Evolutionary conservation across 2,797 vertebrate genomes (phyloP).

Genomic region (Malacoraja senta): DNA sequence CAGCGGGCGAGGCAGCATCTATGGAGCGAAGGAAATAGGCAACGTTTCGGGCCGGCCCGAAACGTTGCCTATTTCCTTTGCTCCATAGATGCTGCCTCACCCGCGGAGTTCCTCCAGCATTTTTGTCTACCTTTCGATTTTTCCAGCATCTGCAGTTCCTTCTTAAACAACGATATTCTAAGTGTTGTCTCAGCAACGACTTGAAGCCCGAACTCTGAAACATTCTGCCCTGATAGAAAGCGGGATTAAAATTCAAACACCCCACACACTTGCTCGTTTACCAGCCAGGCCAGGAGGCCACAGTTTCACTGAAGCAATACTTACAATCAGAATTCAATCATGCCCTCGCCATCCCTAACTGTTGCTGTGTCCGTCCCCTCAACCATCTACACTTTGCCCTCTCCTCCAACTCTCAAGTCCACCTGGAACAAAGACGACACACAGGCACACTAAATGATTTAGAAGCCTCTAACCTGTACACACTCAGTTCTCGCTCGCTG

Average conservation of each 20-base stretch:
- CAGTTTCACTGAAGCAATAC: not conserved
- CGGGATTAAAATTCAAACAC: not conserved
- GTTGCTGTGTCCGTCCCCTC: not conserved
- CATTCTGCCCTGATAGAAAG: not conserved
- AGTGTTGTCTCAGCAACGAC: no score
- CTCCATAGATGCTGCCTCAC: no score
- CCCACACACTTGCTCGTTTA: not conserved
- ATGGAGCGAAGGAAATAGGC: no score
- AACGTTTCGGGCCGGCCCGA: no score
- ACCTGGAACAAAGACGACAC: not conserved
- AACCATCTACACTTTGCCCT: not conserved
- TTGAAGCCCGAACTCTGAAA: no score
- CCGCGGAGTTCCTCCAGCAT: no score
- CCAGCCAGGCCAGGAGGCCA: not conserved
- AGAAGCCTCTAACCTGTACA: not conserved
- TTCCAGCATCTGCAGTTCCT: no score
- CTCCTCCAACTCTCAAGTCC: not conserved
- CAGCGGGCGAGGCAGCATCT: no score
- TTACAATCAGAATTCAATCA: not conserved
- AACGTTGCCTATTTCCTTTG: no score
- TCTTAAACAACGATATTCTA: no score
- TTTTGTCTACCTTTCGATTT: no score
- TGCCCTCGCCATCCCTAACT: not conserved
- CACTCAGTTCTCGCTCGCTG: not conserved
- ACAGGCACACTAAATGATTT: constrained; percentile 1